Base-by-base conservation (phyloP, 53 echinoderm and acorn worm species). In the Temnopleurus reevesii region DNA sequence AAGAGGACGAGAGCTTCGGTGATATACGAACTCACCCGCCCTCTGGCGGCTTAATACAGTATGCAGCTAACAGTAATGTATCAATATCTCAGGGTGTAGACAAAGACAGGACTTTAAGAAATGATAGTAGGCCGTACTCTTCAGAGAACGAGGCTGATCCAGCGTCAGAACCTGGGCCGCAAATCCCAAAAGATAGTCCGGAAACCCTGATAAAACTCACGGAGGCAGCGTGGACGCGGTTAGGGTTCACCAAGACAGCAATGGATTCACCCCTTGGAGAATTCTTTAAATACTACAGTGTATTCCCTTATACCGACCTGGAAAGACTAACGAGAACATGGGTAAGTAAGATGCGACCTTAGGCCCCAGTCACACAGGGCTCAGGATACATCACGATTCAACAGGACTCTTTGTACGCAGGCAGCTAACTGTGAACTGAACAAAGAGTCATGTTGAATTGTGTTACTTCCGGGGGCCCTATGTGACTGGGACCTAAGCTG, bases 181-280 rank as follows among this genome's bases (percentile, higher is more conserved):
- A 33, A 30, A 31, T 66, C 18, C 88, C 88, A 4, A 66, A 51
- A 8, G 88, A 87, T 54, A 87, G 66, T 35, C 88, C 88, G 23
- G 88, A 87, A 24, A 87, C 71, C 23, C 51, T 87, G 54, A 45
- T 66, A 18, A 49, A 65, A 66, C 53, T 87, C 31, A 54, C 46
- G 12, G 88, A 87, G 53, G 65, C 88, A 19, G 88, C 88, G 71
- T 87, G 88, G 88, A 44, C 26, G 53, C 88, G 71, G 36, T 87
- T 87, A 49, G 88, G 88, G 49, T 66, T 87, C 34, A 47, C 33
- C 35, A 87, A 49, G 54, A 90, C 90, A 33, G 91, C 91, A 17
- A 94, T 94, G 94, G 90, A 94, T 76, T 91, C 94, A 5, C 86
- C 90, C 24, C 36, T 94, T 59, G 94, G 94, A n/a, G 90, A 94